Evolutionary conservation across 2,888 invertebrate genomes (phyloP), one percentile per base, ranked within the genome.

Genomic region (Taenaris catops): DNA sequence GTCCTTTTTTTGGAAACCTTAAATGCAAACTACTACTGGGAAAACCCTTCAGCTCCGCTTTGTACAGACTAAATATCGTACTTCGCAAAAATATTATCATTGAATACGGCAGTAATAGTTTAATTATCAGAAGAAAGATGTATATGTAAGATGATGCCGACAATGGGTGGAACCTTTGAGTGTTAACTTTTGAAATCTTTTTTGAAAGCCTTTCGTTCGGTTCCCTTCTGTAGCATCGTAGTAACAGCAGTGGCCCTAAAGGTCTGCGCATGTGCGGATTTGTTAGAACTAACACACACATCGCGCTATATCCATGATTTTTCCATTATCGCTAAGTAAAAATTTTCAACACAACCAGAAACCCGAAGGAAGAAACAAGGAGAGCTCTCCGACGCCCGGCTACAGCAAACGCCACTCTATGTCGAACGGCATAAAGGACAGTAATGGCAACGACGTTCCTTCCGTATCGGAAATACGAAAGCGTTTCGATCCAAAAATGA

Each of bases 401-500:
- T 79, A 78, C 73, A 64, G 63, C 59, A 79, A 81, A 58, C 58
- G 75, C 32, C 63, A 55, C 54, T 72, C 75, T 31, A 69, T 76
- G 68, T 51, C 64, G 10, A 83, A 88, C 51, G 87, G 87, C 21
- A 61, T 71, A 25, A 89, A 88, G 49, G 89, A 90, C 58, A 87
- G 81, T 45, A 90, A 91, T 58, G 89, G 90, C 7, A 90, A 90
- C 55, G 87, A 87, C 47, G 76, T 87, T 41, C 84, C 88, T 1
- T 87, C 89, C 2, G 89, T 90, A 2, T 88, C 89, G 1, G 91
- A 91, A 50, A 87, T 90, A 34, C 68, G 90, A 38, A 89, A 88
- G 53, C 78, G 84, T 47, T 90, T 89, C 63, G 90, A 90, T 57
- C 49, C 64, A 2, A 86, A 84, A 59, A 86, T 87, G 84, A 66